phyloP scores from a whole-genome alignment of 2,113 vertebrate species.

The Pseudopipra pipra region DNA sequence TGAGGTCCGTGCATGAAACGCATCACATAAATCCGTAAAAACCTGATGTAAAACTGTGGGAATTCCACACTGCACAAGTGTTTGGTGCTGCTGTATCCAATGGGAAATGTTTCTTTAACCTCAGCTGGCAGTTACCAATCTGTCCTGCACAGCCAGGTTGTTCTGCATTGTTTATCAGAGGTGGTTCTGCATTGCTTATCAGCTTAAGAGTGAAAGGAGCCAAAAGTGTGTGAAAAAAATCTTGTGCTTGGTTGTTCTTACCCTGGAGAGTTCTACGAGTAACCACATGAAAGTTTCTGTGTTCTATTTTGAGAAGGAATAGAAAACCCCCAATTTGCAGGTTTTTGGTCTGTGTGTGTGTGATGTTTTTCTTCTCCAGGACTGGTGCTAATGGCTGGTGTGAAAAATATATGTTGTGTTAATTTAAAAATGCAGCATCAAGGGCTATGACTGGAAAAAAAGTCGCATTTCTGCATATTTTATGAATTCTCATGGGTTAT shows the following conservation, averaged over 20 bases:
- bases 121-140: not conserved
- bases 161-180: not conserved
- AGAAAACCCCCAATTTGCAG: not conserved
- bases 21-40: not conserved
- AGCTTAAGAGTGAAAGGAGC: slow-evolving; percentile 31
- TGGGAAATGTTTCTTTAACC: not conserved
- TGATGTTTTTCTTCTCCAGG: not conserved
- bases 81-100: not conserved
- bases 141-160: not conserved
- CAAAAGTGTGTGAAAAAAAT: not conserved
- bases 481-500: not conserved
- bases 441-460: not conserved
- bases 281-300: slow-evolving; percentile 38
- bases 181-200: not conserved
- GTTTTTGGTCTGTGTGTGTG: not conserved
- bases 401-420: not conserved
- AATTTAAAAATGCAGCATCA: not conserved
- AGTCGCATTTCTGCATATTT: not conserved
- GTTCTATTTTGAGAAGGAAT: slow-evolving; percentile 39
- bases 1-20: not conserved
- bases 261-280: not conserved
- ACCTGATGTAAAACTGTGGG: not conserved
- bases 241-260: not conserved
- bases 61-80: not conserved
- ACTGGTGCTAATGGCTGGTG: not conserved